Conservation (phyloP, 1,140 invertebrate genomes). For the Heliconius eleuchia region DNA sequence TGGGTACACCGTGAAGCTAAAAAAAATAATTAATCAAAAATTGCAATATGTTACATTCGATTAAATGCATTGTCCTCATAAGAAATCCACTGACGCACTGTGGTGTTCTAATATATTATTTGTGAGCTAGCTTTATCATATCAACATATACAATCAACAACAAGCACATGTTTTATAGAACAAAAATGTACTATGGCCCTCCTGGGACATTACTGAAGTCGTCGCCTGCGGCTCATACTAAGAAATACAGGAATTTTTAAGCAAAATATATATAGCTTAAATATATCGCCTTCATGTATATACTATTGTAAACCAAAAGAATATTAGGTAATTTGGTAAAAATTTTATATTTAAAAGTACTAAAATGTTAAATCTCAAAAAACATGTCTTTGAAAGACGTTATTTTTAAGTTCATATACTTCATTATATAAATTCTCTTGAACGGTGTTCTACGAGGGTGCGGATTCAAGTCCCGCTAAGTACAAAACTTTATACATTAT, state of each 20-base stretch:
- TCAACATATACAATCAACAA: background rate
- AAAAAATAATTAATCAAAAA: background rate
- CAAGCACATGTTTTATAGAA: background rate
- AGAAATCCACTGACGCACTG: background rate
- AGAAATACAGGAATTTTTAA: background rate
- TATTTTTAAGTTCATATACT: too few relatives aligned
- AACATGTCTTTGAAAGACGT: too few relatives aligned
- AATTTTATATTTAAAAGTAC: too few relatives aligned
- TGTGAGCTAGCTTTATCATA: background rate
- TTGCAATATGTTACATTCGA: background rate
- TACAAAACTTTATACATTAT: too few relatives aligned
- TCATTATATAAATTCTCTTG: too few relatives aligned
- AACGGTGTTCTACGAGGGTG: too few relatives aligned
- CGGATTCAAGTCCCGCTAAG: too few relatives aligned
- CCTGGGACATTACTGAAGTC: slow-evolving; percentile 10
- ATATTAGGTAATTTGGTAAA: too few relatives aligned
- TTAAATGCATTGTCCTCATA: background rate
- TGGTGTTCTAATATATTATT: background rate
- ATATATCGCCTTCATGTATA: background rate
- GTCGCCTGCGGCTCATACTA: background rate
- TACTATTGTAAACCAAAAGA: too few relatives aligned
- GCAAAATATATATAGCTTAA: background rate
- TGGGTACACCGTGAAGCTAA: too few relatives aligned
- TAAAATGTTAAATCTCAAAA: too few relatives aligned
- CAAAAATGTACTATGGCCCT: slow-evolving; percentile 2